Base-by-base conservation (phyloP, 2,888 invertebrate species). In the Tetragonisca angustula region DNA sequence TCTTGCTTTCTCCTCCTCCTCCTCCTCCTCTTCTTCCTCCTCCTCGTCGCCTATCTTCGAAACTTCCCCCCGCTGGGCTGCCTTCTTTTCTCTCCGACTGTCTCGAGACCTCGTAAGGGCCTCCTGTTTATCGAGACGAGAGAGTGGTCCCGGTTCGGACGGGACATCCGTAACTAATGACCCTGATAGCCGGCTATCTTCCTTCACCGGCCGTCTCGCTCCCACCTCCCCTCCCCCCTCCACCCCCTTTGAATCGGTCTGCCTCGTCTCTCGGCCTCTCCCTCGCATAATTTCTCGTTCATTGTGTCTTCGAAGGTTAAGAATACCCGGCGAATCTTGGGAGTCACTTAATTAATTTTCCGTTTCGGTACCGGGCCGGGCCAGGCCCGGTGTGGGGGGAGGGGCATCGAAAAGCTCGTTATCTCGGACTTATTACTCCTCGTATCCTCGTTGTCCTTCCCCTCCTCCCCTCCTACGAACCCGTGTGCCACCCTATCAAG, bases 121-220 rank as follows among this genome's bases (percentile, higher is more conserved):
- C 89, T 90, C 89, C 90, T 91, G 92, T 92, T 93, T 93, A 93
- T 93, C 93, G 92, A 93, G 92, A 91, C 92, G 92, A 92, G 92
- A 92, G 91, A 92, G 91, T 92, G 93, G 93, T 91, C 91, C 92
- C 90, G 91, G 92, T 93, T 92, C 90, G 90, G 92, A 92, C 90
- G 91, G 92, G 93, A 93, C 93, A 93, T 93, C 93, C 93, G 93
- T 94, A 94, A 94, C 93, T 94, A 93, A 93, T 93, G 93, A 93
- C 92, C 93, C 93, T 92, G 93, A 93, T 93, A 93, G 93, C 91
- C 89, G 88, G 87, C 89, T 87, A 87, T 89, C 89, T 88, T 90
- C 91, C 90, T 70, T 74, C 76, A 72, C 76, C 68, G 36, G 36
- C 62, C 69, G 61, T 83, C 84, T 78, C 83, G 56, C 78, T 79